phyloP scores from a whole-genome alignment of 2,888 invertebrate genomes.

The Cosmorhoe ocellata region DNA sequence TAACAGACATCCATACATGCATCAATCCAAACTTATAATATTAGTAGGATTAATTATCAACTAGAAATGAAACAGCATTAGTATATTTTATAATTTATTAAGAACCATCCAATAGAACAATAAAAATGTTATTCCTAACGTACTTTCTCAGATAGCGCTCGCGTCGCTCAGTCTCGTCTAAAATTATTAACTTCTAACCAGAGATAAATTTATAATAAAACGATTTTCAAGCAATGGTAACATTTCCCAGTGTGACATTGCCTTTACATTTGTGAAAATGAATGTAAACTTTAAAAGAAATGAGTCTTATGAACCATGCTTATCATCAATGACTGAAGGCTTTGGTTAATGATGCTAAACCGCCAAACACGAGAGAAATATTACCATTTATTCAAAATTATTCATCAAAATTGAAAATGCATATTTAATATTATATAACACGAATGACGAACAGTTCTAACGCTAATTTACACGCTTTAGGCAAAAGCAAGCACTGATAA shows the following conservation, averaged over 20 bases:
- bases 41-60: neutral
- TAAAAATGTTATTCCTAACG: conserved; percentile 70
- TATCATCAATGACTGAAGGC: no score
- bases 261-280: neutral
- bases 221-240: conserved; percentile 33
- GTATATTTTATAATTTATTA: conserved; percentile 61
- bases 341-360: no score
- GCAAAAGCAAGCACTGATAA: conserved; percentile 16
- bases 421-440: conserved; percentile 21
- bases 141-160: conserved; percentile 52
- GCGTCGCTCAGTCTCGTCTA: conserved; percentile 76
- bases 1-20: no score
- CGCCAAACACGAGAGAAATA: neutral
- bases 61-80: conserved; percentile 34
- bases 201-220: conserved; percentile 42
- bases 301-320: no score
- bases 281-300: no score
- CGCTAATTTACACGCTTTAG: conserved; percentile 53
- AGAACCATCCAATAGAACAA: conserved; percentile 74
- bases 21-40: no score
- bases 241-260: neutral
- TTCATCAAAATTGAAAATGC: conserved; percentile 16
- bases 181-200: conserved; percentile 57
- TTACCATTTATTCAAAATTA: conserved; percentile 33
- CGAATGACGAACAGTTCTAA: conserved; percentile 45